Evolutionary conservation across 2,888 invertebrate genomes (phyloP), one percentile per base, ranked within the genome.

Genomic region (Ormyrus pomaceus): DNA sequence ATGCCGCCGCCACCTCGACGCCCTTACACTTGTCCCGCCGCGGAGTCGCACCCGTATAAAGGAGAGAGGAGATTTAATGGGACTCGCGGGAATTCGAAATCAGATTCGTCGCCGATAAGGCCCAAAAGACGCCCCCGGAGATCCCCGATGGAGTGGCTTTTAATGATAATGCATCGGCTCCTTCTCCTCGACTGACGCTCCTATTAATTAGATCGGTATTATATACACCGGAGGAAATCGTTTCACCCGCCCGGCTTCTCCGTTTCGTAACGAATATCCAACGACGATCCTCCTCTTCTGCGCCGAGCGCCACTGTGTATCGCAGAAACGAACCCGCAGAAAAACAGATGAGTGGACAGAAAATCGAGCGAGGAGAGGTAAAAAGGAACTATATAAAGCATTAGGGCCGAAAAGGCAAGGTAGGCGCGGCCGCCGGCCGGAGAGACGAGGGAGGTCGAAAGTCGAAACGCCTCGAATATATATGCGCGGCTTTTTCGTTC

Each of bases 1-100:
- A 13, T 45, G 73, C 62, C 72, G 50, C 50, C 70, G 77, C 85
- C 87, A 85, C 84, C 84, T 85, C 84, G 87, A 87, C 87, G 86
- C 87, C 87, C 85, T 85, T 85, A 84, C 83, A 86, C 87, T 87
- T 87, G 87, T 87, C 86, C 85, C 84, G 81, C 19, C 83, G 82
- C 81, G 82, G 79, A 74, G 75, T 48, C 51, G 19, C 73, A 61
- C 9, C 34, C 66, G 5, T 46, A 34, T 46, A 34, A 59, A 51
- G 56, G 13, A 34, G 58, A 50, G 66, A 19, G 55, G 34, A 34
- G 48, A 50, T 65, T 79, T 79, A 79, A 79, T 75, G 79, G 77
- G 48, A 53, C 34, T n/a, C 48, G 61, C 9, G 79, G 55, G 62
- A 55, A 71, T 61, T 76, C 61, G 34, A 55, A 76, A 76, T 80